phyloP scores from a whole-genome alignment of 2,888 invertebrate species.

The Lycia hirtaria region DNA sequence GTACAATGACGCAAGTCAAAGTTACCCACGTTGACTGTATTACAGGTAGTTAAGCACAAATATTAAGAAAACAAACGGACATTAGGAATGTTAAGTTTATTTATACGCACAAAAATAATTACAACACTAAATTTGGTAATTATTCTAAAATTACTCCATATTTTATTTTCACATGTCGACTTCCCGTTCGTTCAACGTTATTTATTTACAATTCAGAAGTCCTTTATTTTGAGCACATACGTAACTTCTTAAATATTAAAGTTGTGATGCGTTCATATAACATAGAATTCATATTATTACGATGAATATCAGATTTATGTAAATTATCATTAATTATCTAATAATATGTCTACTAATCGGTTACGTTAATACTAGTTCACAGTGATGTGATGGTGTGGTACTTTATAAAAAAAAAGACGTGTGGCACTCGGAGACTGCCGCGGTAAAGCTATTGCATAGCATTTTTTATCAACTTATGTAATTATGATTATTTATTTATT shows the following conservation, averaged over 20 bases:
- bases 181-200: slow-evolving; percentile 11
- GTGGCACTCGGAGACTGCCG: no score
- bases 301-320: neutral
- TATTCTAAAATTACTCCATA: slow-evolving; percentile 8
- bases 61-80: slow-evolving; percentile 16
- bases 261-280: neutral
- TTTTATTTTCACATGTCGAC: slow-evolving; percentile 11
- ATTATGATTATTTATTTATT: no score
- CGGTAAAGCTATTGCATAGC: no score
- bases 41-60: neutral
- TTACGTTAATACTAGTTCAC: slow-evolving; percentile 59
- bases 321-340: neutral
- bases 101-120: slow-evolving; percentile 33
- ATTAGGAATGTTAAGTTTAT: slow-evolving; percentile 38
- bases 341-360: neutral
- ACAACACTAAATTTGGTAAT: slow-evolving; percentile 16
- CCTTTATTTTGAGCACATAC: slow-evolving; percentile 19
- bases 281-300: neutral
- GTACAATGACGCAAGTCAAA: no score
- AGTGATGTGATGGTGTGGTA: slow-evolving; percentile 72
- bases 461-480: no score
- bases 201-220: slow-evolving; percentile 31
- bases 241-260: slow-evolving; percentile 1
- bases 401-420: no score
- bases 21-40: no score